Base-by-base conservation (phyloP, 2,797 vertebrate genomes). In the Myotis planiceps region DNA sequence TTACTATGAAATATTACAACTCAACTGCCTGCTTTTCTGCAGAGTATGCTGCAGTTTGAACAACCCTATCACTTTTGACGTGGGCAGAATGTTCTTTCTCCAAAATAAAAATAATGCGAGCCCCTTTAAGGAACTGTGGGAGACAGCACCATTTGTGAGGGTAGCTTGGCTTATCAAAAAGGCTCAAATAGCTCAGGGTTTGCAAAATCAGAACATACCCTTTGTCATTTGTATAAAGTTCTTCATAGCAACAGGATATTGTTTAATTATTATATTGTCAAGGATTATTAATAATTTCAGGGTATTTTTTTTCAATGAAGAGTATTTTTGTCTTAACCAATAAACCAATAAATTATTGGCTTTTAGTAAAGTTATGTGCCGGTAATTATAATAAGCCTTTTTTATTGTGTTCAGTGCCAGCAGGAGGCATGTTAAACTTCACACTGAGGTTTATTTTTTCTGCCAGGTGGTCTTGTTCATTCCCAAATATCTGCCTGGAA, bases 281-380 rank as follows among this genome's bases (percentile, higher is more conserved):
- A 90, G 58, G 69, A 47, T 37, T 75, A 19, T 60, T 88, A 75
- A 83, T 0, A 75, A 79, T 58, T 81, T 91, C 25, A 74, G 9
- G 27, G 1, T 29, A n/a, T 27, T 47, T 78, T 94, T 94, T 71
- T 90, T 2, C 13, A 82, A 21, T 25, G 23, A 78, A 68, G 3
- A 14, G 1, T 78, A 27, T 79, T 93, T 79, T 96, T 93, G 34
- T 60, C 90, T 92, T 79, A 85, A 72, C 53, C 39, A 80, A 66
- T 13, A 58, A 90, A 72, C 10, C 25, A 66, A 15, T 65, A 39
- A 37, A 89, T 71, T 42, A 66, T 60, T 89, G 9, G 34, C 63
- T 58, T 2, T 58, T 81, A 68, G 53, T 84, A 80, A 83, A 65
- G 9, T 69, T 78, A 9, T 18, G 1, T 81, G 37, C 25, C 49